Evolutionary conservation across 2,113 vertebrate genomes (phyloP), one percentile per base, ranked within the genome.

Genomic region (Ochotona princeps): DNA sequence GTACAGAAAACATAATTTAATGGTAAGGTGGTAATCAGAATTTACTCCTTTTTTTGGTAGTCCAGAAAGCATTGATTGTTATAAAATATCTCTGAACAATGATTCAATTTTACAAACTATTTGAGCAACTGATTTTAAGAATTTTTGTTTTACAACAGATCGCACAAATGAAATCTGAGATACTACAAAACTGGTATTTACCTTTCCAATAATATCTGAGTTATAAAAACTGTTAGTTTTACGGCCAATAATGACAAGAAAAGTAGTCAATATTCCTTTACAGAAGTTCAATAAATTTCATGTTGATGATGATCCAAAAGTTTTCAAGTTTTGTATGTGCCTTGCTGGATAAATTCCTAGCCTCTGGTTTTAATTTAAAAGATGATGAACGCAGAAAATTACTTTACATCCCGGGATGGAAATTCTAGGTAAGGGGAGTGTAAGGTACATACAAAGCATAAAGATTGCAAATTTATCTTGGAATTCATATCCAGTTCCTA

Each of bases 301-400:
- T 44, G 3, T 14, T 35, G n/a, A 91, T 49, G 76, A 78, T 76
- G 67, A 83, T 13, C 23, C 63, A 51, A 60, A 44, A 18, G 78
- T 90, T 70, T 60, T 51, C 76, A 61, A 83, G 76, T 78, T 91
- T 89, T 54, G 49, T 61, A 60, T 66, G 49, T 67, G 18, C 21
- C 38, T 85, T 61, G 28, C 6, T 63, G 20, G 44, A 57, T 83
- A 76, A 91, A 30, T 11, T 86, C 47, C 51, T 51, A 38, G 47
- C n/a, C 47, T 87, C 78, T 10, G 38, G 60, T 87, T 95, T 94
- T 94, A 57, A 91, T 90, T 86, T 95, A 57, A 80, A 92, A 90
- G 76, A 79, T 21, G 10, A 23, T 6, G 9, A n/a, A 76, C 70
- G 47, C 13, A 2, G 32, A 54, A 73, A 85, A 67, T 14, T 57